Base-by-base conservation (phyloP, 2,113 vertebrate species). In the Phaethornis superciliosus region DNA sequence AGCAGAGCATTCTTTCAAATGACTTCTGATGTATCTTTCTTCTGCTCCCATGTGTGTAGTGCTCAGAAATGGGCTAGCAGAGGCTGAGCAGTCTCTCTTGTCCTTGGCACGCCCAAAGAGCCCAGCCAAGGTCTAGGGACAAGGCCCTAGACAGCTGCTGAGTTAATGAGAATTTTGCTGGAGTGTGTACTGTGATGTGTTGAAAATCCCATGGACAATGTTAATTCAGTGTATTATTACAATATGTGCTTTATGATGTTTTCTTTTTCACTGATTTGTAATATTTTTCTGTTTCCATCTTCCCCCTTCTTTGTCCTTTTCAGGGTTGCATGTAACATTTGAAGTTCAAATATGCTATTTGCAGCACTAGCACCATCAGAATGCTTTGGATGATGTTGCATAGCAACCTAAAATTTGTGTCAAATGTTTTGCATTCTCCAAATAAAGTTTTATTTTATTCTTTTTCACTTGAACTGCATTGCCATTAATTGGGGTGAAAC, bases 331-430 rank as follows among this genome's bases (percentile, higher is more conserved):
- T 59, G 78, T 89, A 63, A 47, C 42, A 67, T 91, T 85, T 65
- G n/a, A 65, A 90, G 81, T 89, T 94, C 62, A 85, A 94, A 33
- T 42, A 22, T 77, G 78, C 63, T 70, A 13, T 65, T 65, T 94
- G 84, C 87, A 87, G 87, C 49, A 32, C 35, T 56, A 83, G 70
- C 49, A 69, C 69, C 67, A 81, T n/a, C 80, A 82, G 75, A 92
- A 74, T 91, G 87, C 84, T 95, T 92, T 89, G 89, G 84, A 70
- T 92, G 85, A 89, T 80, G 94, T 92, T 91, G 91, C 94, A 63
- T 91, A 88, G 93, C 87, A 96, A 88, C 87, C 35, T 65, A 80
- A 85, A 94, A 91, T 94, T 93, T 92, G 37, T 93, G 74, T 94
- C 84, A 74, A 95, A 80, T 94, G 71, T 93, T 94, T 83, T 89